Evolutionary conservation across 2,797 vertebrate genomes (phyloP).

Genomic region (Cuniculus paca): DNA sequence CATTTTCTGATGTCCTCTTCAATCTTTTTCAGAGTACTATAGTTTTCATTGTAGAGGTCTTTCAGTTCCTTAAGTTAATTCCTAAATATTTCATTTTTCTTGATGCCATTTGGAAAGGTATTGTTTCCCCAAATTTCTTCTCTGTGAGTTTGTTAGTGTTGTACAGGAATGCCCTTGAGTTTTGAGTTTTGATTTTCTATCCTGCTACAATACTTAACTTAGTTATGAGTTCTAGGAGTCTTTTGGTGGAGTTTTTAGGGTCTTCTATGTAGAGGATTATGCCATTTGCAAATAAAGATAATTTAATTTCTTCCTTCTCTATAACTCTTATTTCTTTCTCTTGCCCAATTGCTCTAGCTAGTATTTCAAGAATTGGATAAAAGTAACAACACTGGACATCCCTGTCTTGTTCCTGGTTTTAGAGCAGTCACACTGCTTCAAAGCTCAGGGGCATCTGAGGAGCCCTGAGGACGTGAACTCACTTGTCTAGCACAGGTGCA

Average conservation of each 20-base stretch:
- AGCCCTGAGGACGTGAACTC: no score
- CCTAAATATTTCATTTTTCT: background rate
- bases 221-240: background rate
- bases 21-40: background rate
- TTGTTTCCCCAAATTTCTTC: background rate
- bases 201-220: background rate
- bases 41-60: background rate
- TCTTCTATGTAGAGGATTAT: background rate
- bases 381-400: no score
- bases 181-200: background rate
- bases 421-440: no score
- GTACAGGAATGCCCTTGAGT: background rate
- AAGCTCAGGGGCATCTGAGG: no score
- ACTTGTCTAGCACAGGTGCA: no score
- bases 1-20: background rate
- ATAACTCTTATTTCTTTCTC: no score
- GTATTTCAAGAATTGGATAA: no score
- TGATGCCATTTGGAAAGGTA: background rate
- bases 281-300: no score
- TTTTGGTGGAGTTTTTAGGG: no score
- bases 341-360: no score
- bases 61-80: background rate
- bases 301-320: no score
- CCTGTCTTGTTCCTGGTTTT: no score
- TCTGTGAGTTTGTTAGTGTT: background rate